Conservation (phyloP, 2,888 invertebrate genomes). For the Neria commutata region DNA sequence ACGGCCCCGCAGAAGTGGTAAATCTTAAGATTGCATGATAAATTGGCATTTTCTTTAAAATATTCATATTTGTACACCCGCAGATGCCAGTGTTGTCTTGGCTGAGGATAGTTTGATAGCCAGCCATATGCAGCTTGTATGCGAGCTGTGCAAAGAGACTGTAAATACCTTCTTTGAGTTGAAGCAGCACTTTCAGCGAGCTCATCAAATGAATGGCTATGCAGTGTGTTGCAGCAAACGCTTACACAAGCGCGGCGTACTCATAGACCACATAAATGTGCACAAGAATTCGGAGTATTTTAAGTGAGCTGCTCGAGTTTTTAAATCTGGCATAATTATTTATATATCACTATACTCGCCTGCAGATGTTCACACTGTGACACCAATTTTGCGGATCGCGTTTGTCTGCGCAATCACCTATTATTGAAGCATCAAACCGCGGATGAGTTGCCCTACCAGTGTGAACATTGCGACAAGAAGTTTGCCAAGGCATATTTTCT, state of each 20-base stretch:
- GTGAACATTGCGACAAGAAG: conserved; percentile 9
- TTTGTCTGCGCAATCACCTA: conserved; percentile 20
- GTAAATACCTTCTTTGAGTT: conserved; percentile 6
- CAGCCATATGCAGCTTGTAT: conserved; percentile 15
- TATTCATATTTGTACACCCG: too few relatives aligned
- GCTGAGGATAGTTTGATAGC: conserved; percentile 20
- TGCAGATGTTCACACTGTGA: conserved; percentile 13
- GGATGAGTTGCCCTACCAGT: conserved; percentile 4
- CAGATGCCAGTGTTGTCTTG: too few relatives aligned
- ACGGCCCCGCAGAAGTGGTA: conserved; percentile 8
- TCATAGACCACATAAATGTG: conserved; percentile 23
- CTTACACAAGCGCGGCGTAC: conserved; percentile 15
- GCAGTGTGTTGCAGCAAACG: conserved; percentile 21
- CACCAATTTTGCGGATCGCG: conserved; percentile 15
- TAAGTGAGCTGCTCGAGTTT: neutral
- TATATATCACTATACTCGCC: too few relatives aligned
- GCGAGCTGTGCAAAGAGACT: conserved; percentile 12
- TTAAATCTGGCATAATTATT: neutral
- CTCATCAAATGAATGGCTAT: conserved; percentile 18
- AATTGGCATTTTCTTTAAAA: too few relatives aligned
- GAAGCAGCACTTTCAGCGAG: conserved; percentile 11
- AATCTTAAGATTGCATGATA: too few relatives aligned
- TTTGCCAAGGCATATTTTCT: conserved; percentile 20
- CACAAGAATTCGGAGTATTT: conserved; percentile 19
- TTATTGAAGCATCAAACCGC: conserved; percentile 13